Percentiles rank a stretch among this genome's conserved stretches.
phyloP scores from a whole-genome alignment of 1,140 invertebrate species.

The Euura lappo region DNA sequence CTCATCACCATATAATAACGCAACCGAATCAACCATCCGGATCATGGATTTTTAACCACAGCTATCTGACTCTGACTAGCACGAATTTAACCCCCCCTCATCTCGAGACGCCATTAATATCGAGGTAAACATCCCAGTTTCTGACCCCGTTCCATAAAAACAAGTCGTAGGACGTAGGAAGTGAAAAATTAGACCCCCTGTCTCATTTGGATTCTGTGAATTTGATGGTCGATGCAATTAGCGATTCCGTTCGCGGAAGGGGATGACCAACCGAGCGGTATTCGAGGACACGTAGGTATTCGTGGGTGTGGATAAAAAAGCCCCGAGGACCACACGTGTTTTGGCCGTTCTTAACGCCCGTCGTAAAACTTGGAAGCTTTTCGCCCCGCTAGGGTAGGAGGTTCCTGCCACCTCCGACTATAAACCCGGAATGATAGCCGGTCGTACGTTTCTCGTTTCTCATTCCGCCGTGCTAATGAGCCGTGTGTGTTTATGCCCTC shows the following conservation, averaged over 20 bases:
- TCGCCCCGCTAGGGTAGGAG: slow-evolving; percentile 1
- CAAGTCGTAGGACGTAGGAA: no score
- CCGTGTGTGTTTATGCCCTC: slow-evolving; percentile 43
- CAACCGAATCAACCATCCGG: background rate
- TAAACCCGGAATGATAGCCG: slow-evolving; percentile 33
- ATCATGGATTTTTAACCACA: slow-evolving; percentile 1
- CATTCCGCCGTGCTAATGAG: slow-evolving; percentile 40
- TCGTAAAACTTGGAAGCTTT: slow-evolving; percentile 11
- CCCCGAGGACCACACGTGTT: background rate
- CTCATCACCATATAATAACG: background rate
- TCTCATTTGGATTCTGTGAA: background rate
- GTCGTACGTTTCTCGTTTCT: background rate
- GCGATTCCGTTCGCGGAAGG: slow-evolving; percentile 2
- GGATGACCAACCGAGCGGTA: background rate
- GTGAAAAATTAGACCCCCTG: no score
- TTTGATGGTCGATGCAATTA: background rate
- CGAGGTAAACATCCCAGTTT: no score
- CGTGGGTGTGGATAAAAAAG: background rate
- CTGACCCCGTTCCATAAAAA: no score
- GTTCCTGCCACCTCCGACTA: slow-evolving; percentile 41
- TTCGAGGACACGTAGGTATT: slow-evolving; percentile 15
- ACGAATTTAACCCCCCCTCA: no score
- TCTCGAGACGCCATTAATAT: no score
- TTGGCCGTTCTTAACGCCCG: background rate
- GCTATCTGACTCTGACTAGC: background rate